Evolutionary conservation across 2,888 invertebrate genomes (phyloP).

Genomic region (Drosophila glabriapex): DNA sequence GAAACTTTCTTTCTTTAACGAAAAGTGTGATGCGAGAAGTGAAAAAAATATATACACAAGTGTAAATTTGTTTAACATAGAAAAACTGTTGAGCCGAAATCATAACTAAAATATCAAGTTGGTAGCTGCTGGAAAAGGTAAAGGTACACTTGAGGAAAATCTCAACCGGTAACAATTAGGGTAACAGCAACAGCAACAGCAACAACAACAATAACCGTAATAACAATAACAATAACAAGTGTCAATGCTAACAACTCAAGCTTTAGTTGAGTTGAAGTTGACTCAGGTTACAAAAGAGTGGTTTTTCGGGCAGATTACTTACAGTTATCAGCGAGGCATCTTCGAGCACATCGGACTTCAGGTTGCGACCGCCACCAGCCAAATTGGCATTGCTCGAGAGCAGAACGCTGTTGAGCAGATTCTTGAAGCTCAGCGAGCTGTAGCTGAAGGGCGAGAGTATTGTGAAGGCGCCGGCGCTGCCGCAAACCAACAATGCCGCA

Average conservation of each 20-base stretch:
- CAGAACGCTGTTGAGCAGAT: slow-evolving; percentile 82
- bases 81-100: slow-evolving; percentile 50
- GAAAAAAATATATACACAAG: slow-evolving; percentile 43
- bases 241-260: slow-evolving; percentile 58
- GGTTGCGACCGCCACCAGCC: slow-evolving; percentile 83
- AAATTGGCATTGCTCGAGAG: slow-evolving; percentile 83
- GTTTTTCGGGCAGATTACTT: slow-evolving; percentile 44
- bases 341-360: slow-evolving; percentile 84
- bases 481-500: slow-evolving; percentile 70
- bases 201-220: slow-evolving; percentile 11
- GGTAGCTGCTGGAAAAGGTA: slow-evolving; percentile 6
- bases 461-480: slow-evolving; percentile 80
- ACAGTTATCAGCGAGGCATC: slow-evolving; percentile 85
- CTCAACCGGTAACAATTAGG: slow-evolving; percentile 47
- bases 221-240: slow-evolving; percentile 24
- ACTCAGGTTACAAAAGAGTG: neutral
- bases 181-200: slow-evolving; percentile 28
- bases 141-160: slow-evolving; percentile 14
- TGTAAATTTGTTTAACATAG: slow-evolving; percentile 76
- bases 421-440: slow-evolving; percentile 83
- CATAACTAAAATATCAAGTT: slow-evolving; percentile 37
- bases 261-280: slow-evolving; percentile 22
- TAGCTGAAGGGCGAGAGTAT: slow-evolving; percentile 84
- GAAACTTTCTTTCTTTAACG: slow-evolving; percentile 65
- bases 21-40: slow-evolving; percentile 22